Base-by-base conservation (phyloP, 2,797 vertebrate genomes). In the Phataginus tricuspis region DNA sequence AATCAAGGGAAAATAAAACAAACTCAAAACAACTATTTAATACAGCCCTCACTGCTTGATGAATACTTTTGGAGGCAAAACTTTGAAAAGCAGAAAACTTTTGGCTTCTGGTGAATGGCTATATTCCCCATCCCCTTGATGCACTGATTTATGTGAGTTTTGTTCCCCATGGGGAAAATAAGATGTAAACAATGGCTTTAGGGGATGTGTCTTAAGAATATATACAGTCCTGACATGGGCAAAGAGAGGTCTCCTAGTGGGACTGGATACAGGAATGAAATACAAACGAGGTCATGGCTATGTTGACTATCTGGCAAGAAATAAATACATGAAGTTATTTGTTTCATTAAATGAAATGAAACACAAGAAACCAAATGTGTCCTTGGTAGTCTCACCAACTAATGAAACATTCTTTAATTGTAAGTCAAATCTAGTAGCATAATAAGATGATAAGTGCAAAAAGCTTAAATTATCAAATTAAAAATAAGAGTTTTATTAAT, bases 11-110 rank as follows among this genome's bases (percentile, higher is more conserved):
- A 90, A 84, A 84, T 68, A 75, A 61, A 95, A 51, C 39, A 72
- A 91, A 91, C 45, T 93, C 39, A 96, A 85, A 74, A 57, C 16
- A 85, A 79, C 31, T 82, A 86, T 83, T 49, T 87, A 68, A 95
- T 63, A 61, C 10, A 90, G 8, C 42, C 42, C 42, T 63, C n/a
- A 45, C 31, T 42, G 86, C 37, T 25, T 88, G 74, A 72, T 61
- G 57, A 86, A 55, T 27, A 95, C 49, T 72, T 86, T 90, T 86
- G 25, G n/a, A 94, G 27, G 57, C 23, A 90, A 87, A 37, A 8
- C 34, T 18, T 7, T 49, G 21, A 83, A 71, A 94, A 86, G 27
- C 2, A 90, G 51, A 74, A 83, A 37, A 11, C 2, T n/a, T 82
- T 39, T 69, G 39, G 37, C 29, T 90, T 90, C 15, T 29, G 92